Conservation (phyloP, 2,888 invertebrate genomes). For the Drosophila lacicola region DNA sequence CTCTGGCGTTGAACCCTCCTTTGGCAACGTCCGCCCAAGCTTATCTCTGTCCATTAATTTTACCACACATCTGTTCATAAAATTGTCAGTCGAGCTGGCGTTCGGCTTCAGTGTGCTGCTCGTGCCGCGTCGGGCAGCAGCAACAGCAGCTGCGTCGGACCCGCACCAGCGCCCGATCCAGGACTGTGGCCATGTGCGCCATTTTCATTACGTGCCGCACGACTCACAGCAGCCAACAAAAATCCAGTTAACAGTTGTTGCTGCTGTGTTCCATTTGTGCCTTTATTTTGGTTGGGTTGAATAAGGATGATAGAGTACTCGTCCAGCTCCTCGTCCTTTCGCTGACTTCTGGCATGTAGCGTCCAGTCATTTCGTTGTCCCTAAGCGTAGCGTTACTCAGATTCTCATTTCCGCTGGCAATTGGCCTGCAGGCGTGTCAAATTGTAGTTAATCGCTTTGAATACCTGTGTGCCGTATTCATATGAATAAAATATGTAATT, state of each 20-base stretch:
- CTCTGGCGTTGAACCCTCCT: slow-evolving; percentile 60
- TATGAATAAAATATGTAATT: slow-evolving; percentile 47
- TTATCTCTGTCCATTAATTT: slow-evolving; percentile 82
- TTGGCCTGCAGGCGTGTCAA: slow-evolving; percentile 33
- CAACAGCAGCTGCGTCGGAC: slow-evolving; percentile 22
- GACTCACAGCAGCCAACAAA: slow-evolving; percentile 34
- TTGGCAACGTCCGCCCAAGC: slow-evolving; percentile 46
- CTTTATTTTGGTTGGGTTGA: slow-evolving; percentile 24
- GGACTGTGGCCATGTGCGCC: slow-evolving; percentile 65
- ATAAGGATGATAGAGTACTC: slow-evolving; percentile 50
- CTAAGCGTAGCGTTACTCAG: slow-evolving; percentile 14
- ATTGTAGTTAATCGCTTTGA: slow-evolving; percentile 48
- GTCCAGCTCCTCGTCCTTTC: slow-evolving; percentile 35
- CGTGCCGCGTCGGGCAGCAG: slow-evolving; percentile 57
- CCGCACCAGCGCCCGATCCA: slow-evolving; percentile 21
- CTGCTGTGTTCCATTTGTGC: slow-evolving; percentile 42
- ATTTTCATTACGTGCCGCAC: slow-evolving; percentile 76
- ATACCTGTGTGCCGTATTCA: slow-evolving; percentile 29
- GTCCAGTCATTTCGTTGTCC: neutral
- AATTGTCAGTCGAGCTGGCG: slow-evolving; percentile 75
- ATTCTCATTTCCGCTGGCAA: slow-evolving; percentile 58
- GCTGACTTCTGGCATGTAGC: slow-evolving; percentile 17
- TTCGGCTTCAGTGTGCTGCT: slow-evolving; percentile 71
- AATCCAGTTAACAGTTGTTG: slow-evolving; percentile 56
- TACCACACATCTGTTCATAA: slow-evolving; percentile 80